Percentiles rank a stretch among this genome's conserved stretches.
Conservation (phyloP, 92 coral and sea anemone species). For the Epizoanthus scotinus region DNA sequence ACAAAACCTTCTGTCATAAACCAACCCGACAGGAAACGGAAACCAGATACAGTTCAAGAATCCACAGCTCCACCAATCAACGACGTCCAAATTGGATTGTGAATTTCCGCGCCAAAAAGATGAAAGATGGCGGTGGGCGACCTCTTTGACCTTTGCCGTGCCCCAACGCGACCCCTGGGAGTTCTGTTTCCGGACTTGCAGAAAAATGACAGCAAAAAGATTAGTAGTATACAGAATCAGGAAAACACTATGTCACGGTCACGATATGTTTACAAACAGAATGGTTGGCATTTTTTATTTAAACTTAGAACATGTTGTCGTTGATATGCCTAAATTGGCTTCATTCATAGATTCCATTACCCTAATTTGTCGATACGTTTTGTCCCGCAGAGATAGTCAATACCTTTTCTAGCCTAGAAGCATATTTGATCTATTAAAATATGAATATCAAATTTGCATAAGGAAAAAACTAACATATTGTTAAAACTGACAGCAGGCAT, state of each 20-base stretch:
- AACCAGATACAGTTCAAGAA: conserved; percentile 79
- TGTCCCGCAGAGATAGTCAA: no score
- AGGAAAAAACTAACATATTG: no score
- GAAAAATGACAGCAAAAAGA: conserved; percentile 23
- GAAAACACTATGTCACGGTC: conserved; percentile 1
- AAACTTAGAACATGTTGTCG: neutral
- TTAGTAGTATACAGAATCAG: neutral
- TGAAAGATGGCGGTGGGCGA: conserved; percentile 37
- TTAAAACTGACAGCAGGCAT: no score
- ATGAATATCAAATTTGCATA: no score
- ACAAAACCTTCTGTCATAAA: conserved; percentile 38
- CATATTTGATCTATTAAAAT: no score
- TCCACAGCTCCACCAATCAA: conserved; percentile 70
- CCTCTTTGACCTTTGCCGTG: conserved; percentile 13
- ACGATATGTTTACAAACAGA: neutral
- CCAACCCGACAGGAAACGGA: conserved; percentile 65
- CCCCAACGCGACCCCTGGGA: neutral
- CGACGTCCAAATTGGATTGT: conserved; percentile 26
- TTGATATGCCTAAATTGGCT: no score
- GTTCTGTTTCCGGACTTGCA: neutral
- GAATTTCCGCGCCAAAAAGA: conserved; percentile 80
- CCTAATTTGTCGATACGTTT: no score
- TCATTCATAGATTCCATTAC: no score
- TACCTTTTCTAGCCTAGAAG: no score
- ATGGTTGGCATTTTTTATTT: neutral